Conservation (phyloP, 37 sponge, comb jelly and placozoan genomes). For the Aplysina aerophoba region DNA sequence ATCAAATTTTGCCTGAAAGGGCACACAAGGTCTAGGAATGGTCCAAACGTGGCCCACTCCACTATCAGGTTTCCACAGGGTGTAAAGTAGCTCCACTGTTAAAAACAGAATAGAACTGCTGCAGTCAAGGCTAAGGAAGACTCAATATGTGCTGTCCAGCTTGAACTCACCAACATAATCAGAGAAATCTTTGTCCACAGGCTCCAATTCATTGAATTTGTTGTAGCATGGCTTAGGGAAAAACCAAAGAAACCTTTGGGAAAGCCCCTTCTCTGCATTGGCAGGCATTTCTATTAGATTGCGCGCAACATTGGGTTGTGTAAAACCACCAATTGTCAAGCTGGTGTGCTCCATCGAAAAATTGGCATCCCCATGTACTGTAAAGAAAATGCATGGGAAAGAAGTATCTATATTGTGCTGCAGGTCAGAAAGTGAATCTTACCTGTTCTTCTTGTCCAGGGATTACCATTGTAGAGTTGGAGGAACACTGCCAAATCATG, state of each 20-base stretch:
- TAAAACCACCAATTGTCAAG: conserved; percentile 42
- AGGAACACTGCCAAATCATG: conserved; percentile 56
- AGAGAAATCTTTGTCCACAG: conserved; percentile 25
- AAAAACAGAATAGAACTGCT: background rate
- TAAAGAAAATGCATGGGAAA: too few species aligned
- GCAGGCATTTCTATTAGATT: conserved; percentile 29
- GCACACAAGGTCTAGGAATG: background rate
- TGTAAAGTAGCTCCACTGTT: background rate
- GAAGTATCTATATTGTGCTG: too few species aligned
- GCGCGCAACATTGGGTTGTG: conserved; percentile 41
- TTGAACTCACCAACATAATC: background rate
- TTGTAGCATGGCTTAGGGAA: conserved; percentile 36
- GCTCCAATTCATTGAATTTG: conserved; percentile 15
- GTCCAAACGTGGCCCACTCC: background rate
- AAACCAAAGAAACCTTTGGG: conserved; percentile 54
- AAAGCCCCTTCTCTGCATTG: conserved; percentile 46
- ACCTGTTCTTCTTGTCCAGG: conserved; percentile 59
- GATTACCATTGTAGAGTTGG: conserved; percentile 39
- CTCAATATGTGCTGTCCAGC: background rate
- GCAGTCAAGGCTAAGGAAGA: too few species aligned
- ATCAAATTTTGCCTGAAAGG: conserved; percentile 20
- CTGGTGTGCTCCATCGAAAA: conserved; percentile 43
- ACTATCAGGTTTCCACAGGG: background rate
- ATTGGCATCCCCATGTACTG: conserved; percentile 55
- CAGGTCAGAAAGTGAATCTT: too few species aligned